phyloP scores from a whole-genome alignment of 92 coral and sea anemone genomes.

The Epizoanthus stellaris region DNA sequence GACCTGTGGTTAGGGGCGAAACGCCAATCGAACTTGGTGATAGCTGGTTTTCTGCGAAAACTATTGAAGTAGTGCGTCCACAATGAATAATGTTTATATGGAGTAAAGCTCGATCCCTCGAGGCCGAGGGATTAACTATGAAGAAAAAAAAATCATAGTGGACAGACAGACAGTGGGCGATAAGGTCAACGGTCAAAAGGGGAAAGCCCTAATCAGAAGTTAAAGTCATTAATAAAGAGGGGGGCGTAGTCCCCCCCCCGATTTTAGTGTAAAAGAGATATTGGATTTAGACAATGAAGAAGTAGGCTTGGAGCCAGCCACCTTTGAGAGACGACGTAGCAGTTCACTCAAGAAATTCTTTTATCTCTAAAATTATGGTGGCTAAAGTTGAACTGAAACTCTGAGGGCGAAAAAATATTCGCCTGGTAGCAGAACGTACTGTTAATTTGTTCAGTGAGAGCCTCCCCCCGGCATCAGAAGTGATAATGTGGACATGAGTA shows the following conservation, averaged over 20 bases:
- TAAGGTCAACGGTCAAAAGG: constrained; percentile 81
- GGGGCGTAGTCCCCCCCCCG: constrained; percentile 33
- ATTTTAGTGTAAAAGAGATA: constrained; percentile 77
- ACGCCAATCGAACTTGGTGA: constrained; percentile 89
- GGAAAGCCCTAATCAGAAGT: constrained; percentile 92
- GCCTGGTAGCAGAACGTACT: constrained; percentile 84
- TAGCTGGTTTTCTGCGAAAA: constrained; percentile 92
- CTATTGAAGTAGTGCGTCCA: constrained; percentile 83
- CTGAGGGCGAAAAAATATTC: constrained; percentile 63
- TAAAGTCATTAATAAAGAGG: constrained; percentile 69
- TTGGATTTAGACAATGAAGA: constrained; percentile 82
- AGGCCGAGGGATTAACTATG: constrained; percentile 77
- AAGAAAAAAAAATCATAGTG: constrained; percentile 68
- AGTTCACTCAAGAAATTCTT: constrained; percentile 80
- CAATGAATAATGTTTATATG: constrained; percentile 45
- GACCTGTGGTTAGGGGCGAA: constrained; percentile 94
- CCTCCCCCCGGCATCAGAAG: constrained; percentile 76
- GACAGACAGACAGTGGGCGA: constrained; percentile 85
- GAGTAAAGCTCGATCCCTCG: constrained; percentile 76
- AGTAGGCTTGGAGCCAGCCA: constrained; percentile 97
- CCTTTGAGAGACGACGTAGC: constrained; percentile 84
- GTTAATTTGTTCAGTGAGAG: constrained; percentile 75
- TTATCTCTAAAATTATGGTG: constrained; percentile 78
- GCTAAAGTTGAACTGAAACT: constrained; percentile 84
- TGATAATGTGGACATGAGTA: constrained; percentile 91